Conservation (phyloP, 1,140 invertebrate genomes). For the Zaprionus vittiger region DNA sequence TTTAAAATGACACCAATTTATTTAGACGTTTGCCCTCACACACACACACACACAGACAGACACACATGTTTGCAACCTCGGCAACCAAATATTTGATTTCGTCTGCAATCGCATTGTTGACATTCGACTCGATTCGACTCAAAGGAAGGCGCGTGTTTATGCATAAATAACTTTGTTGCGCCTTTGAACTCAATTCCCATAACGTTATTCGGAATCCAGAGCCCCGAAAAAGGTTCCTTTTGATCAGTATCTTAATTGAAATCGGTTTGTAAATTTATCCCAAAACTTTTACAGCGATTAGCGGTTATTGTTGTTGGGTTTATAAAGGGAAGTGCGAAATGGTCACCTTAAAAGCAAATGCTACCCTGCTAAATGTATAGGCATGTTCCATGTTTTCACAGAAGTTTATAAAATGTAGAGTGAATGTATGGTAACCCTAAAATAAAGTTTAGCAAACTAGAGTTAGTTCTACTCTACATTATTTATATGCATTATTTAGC, state of each 20-base stretch:
- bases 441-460: no score
- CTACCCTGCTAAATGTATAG: no score
- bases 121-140: conserved; percentile 64
- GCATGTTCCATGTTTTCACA: no score
- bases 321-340: neutral
- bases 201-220: conserved; percentile 12
- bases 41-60: neutral
- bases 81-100: conserved; percentile 74
- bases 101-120: conserved; percentile 66
- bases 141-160: conserved; percentile 72
- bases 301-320: neutral
- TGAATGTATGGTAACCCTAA: neutral
- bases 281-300: neutral
- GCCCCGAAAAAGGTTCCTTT: neutral
- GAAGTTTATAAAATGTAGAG: no score
- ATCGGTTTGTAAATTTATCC: neutral
- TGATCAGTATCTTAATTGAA: conserved; percentile 25
- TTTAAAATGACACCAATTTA: conserved; percentile 80
- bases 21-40: conserved; percentile 58
- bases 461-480: no score
- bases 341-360: neutral
- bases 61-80: conserved; percentile 29
- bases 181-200: conserved; percentile 58
- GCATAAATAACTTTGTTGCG: conserved; percentile 70
- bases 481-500: no score